A percentile compares a stretch with the other conserved stretches of the same genome.
Evolutionary conservation across 2,888 invertebrate species (phyloP).

Genomic region (Tryphoninae sp.): DNA sequence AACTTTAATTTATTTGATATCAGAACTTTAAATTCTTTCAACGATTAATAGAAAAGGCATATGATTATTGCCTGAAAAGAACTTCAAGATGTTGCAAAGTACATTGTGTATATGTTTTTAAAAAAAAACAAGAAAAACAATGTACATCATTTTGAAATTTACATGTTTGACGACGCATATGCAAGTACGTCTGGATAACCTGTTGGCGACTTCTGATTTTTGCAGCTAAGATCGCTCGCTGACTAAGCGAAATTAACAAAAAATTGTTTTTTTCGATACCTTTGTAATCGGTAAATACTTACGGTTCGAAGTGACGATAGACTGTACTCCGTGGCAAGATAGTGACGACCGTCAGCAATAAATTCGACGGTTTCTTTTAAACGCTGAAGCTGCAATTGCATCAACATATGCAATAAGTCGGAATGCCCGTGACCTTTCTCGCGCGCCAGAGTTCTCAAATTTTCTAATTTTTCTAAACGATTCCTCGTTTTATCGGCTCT

Average conservation of each 20-base stretch:
- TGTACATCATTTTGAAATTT: too few species aligned
- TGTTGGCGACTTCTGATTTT: too few species aligned
- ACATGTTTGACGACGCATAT: too few species aligned
- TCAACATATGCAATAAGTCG: conserved; percentile 75
- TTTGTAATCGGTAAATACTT: conserved; percentile 49
- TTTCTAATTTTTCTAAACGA: conserved; percentile 71
- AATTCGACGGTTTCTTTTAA: conserved; percentile 75
- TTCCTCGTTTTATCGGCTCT: conserved; percentile 69
- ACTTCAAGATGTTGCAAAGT: too few species aligned
- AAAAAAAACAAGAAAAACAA: too few species aligned
- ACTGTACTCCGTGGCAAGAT: conserved; percentile 75
- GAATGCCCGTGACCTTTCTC: conserved; percentile 76
- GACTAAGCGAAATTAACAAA: background rate
- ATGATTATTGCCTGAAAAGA: too few species aligned
- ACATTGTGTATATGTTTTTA: too few species aligned
- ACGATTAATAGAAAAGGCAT: too few species aligned
- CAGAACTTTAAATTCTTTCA: too few species aligned
- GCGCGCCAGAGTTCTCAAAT: conserved; percentile 69
- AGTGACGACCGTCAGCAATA: conserved; percentile 73
- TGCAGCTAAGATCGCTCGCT: background rate
- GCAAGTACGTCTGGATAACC: too few species aligned
- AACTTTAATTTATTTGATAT: too few species aligned
- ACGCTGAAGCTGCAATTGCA: conserved; percentile 74
- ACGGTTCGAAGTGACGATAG: conserved; percentile 75
- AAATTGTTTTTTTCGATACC: background rate